Base-by-base conservation (phyloP, 2,113 vertebrate genomes). In the Otolemur garnettii region DNA sequence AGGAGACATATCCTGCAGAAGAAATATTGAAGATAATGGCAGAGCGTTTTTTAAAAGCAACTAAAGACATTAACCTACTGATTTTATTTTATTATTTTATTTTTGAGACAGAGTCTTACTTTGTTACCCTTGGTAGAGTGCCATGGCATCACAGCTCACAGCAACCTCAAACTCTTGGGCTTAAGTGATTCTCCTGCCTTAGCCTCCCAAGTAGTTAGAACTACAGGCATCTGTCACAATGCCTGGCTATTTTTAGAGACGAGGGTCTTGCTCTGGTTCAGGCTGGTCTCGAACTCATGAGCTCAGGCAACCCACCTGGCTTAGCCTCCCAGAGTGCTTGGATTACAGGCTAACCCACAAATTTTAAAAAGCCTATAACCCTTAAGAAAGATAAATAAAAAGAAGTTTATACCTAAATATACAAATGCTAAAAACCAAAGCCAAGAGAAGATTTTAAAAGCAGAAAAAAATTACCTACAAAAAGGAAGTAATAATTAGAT, bases 381-480 rank as follows among this genome's bases (percentile, higher is more conserved):
- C 66, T 26, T 60, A 87, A 50, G 22, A 85, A 82, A 72, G 19
- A 53, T 62, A 93, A 80, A 62, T 35, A 78, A 75, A 90, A 88
- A 60, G 33, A 92, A 83, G 28, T 78, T 15, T 53, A 53, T 13
- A 91, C 26, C n/a, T 33, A 92, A 14, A 87, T 7, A 79, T 3
- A 85, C 7, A 82, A 82, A 3, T 77, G 72, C 24, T 89, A 77
- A 94, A 95, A 95, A 85, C 15, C 8, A 75, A 93, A 92, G 55
- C 21, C 28, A 86, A 93, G 57, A 95, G 24, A 93, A 88, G 84
- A 38, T 38, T 59, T 59, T 83, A 90, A 84, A 85, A 95, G 79
- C 60, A 89, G 24, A 84, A 66, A 30, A 7, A n/a, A 83, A 50
- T 8, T 18, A 60, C 15, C 33, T 80, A 19, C 38, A 94, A 90